Evolutionary conservation across 2,113 vertebrate genomes (phyloP).

Genomic region (Caranx melampygus): DNA sequence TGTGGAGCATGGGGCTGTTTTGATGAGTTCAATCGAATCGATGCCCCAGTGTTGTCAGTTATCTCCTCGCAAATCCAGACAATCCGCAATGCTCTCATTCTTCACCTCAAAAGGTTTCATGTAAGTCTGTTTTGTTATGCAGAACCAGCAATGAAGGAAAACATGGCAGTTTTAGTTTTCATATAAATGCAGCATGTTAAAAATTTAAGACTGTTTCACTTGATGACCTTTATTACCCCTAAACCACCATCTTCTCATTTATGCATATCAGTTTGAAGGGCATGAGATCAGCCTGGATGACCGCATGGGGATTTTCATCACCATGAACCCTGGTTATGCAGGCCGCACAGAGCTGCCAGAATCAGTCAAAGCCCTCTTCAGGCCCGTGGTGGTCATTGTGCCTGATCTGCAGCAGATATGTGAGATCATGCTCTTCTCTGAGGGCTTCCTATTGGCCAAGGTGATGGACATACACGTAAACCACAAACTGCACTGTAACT

Average conservation of each 20-base stretch:
- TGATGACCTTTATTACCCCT: background rate
- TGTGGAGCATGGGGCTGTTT: conserved; percentile 99
- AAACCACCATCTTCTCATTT: conserved; percentile 2
- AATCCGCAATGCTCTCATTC: conserved; percentile 92
- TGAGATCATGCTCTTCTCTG: conserved; percentile 99
- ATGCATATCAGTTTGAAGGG: conserved; percentile 90
- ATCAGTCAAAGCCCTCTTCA: conserved; percentile 96
- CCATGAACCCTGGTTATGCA: conserved; percentile 98
- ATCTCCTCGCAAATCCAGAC: conserved; percentile 98
- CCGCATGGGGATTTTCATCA: conserved; percentile 97
- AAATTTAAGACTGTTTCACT: background rate
- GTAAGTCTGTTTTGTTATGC: conserved; percentile 75
- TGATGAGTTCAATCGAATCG: conserved; percentile 97
- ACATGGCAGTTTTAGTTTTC: background rate
- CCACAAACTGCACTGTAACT: background rate
- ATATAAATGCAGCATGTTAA: background rate
- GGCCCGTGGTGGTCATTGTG: conserved; percentile 96
- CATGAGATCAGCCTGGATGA: conserved; percentile 91
- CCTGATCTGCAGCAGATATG: conserved; percentile 98
- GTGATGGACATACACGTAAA: conserved; percentile 71
- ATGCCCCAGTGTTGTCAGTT: conserved; percentile 96
- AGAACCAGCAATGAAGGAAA: background rate
- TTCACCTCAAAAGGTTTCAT: conserved; percentile 89
- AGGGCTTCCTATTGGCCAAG: conserved; percentile 95
- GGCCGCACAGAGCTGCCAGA: conserved; percentile 96